Evolutionary conservation across 2,888 invertebrate genomes (phyloP).

Genomic region (Gibbula magus): DNA sequence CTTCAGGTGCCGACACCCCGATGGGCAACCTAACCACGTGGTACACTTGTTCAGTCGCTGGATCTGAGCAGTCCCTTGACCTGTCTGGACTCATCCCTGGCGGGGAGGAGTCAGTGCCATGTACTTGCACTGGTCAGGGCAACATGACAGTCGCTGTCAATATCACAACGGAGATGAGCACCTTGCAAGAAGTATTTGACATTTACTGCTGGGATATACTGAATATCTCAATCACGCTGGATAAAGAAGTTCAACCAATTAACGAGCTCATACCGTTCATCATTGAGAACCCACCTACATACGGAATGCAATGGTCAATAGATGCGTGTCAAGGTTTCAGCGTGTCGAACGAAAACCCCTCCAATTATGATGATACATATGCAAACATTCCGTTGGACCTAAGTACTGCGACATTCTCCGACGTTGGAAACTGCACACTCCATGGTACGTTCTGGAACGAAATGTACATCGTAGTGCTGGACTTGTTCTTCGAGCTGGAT

Average conservation of each 20-base stretch:
- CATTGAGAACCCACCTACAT: background rate
- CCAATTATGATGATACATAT: background rate
- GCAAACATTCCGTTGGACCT: background rate
- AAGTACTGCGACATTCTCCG: background rate
- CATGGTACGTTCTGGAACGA: slow-evolving; percentile 14
- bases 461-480: slow-evolving; percentile 11
- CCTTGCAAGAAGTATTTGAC: background rate
- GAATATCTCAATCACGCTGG: background rate
- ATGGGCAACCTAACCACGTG: slow-evolving; percentile 8
- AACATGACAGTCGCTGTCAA: slow-evolving; percentile 14
- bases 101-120: background rate
- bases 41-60: background rate
- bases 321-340: background rate
- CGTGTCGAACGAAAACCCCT: background rate
- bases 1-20: background rate
- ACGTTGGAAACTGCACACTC: background rate
- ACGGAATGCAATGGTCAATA: background rate
- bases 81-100: background rate
- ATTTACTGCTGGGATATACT: slow-evolving; percentile 16
- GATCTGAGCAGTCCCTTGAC: background rate
- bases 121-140: background rate
- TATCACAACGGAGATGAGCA: background rate
- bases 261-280: background rate
- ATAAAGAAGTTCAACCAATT: slow-evolving; percentile 1
- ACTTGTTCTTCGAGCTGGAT: background rate